Evolutionary conservation across 2,888 invertebrate species (phyloP).

Genomic region (Eudemis profundana): DNA sequence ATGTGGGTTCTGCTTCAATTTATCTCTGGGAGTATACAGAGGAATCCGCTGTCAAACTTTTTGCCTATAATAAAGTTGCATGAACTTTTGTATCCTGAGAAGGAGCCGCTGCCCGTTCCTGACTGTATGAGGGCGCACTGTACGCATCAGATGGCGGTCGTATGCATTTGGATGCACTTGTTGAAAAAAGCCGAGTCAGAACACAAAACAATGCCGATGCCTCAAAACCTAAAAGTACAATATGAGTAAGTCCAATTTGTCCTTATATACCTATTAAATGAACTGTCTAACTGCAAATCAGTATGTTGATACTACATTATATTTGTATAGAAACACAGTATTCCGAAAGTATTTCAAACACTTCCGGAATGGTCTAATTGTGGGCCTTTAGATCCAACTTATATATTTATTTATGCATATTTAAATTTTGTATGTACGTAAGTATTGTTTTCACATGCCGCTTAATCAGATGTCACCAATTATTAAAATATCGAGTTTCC

Average conservation of each 20-base stretch:
- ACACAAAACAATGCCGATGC: slow-evolving; percentile 92
- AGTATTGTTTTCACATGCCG: no score
- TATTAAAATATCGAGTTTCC: no score
- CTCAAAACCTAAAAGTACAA: slow-evolving; percentile 92
- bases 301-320: no score
- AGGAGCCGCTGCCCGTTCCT: slow-evolving; percentile 94
- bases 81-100: slow-evolving; percentile 96
- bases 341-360: no score
- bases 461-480: no score
- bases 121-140: slow-evolving; percentile 94
- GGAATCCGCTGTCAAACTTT: slow-evolving; percentile 95
- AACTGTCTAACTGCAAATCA: no score
- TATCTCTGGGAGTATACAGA: slow-evolving; percentile 97
- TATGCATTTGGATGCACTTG: slow-evolving; percentile 98
- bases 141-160: slow-evolving; percentile 96
- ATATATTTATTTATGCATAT: no score
- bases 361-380: no score
- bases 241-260: slow-evolving; percentile 87
- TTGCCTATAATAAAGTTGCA: slow-evolving; percentile 95
- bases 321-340: no score
- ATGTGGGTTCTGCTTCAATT: slow-evolving; percentile 99
- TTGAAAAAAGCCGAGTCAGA: slow-evolving; percentile 96
- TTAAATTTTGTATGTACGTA: no score
- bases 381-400: no score
- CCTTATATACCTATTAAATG: no score